Percentiles rank a stretch among this genome's conserved stretches.
phyloP scores from a whole-genome alignment of 1,140 invertebrate genomes.

The Lordiphosa stackelbergi region DNA sequence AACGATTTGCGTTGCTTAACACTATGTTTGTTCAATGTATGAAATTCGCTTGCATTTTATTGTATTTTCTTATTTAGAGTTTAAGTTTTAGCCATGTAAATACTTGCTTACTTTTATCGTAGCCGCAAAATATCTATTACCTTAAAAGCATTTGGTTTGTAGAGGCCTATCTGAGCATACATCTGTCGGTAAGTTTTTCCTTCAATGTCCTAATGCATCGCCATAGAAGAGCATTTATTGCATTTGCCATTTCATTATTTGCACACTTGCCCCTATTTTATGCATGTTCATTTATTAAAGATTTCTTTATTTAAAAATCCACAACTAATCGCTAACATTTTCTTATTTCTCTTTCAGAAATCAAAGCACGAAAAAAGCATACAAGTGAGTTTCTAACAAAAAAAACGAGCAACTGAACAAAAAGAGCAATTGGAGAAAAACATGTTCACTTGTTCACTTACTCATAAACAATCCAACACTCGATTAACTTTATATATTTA shows the following conservation, averaged over 20 bases:
- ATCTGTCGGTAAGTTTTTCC: constrained; percentile 51
- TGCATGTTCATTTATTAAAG: constrained; percentile 32
- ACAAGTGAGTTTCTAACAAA: constrained; percentile 78
- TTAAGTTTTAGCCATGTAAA: constrained; percentile 9
- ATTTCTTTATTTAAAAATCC: constrained; percentile 9
- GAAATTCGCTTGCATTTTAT: constrained; percentile 13
- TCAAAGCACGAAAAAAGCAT: constrained; percentile 85
- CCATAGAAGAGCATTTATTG: constrained; percentile 7
- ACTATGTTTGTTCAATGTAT: constrained; percentile 21
- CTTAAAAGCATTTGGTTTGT: constrained; percentile 4
- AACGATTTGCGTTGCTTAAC: constrained; percentile 49
- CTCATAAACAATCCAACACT: neutral
- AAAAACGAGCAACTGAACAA: neutral
- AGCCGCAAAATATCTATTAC: constrained; percentile 17
- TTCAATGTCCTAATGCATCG: constrained; percentile 22
- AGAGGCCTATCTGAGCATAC: constrained; percentile 28
- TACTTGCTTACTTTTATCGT: constrained; percentile 6
- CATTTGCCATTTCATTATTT: constrained; percentile 20
- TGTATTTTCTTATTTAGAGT: constrained; percentile 4
- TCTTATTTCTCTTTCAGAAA: constrained; percentile 80
- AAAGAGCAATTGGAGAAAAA: no score
- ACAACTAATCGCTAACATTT: constrained; percentile 6
- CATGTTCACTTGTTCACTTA: no score
- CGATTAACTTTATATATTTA: constrained; percentile 12
- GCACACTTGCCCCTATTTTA: constrained; percentile 2